phyloP scores from a whole-genome alignment of 2,797 vertebrate species.

The Macropus fuliginosus region DNA sequence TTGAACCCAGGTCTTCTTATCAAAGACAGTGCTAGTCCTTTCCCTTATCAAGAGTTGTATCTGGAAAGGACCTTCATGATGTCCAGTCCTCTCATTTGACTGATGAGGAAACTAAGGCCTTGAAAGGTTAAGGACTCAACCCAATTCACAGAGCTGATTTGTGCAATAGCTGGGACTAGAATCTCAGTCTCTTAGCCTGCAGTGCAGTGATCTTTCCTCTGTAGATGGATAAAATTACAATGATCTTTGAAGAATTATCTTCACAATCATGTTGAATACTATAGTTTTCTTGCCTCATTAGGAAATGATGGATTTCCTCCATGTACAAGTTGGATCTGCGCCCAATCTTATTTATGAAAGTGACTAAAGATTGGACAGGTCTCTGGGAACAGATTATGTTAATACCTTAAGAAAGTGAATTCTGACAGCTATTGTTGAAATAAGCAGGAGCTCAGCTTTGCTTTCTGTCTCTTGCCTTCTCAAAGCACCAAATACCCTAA shows the following conservation, averaged over 20 bases:
- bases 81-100: not conserved
- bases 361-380: not conserved
- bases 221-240: not conserved
- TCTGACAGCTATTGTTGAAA: not conserved
- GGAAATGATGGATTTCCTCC: not conserved
- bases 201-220: not conserved
- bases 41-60: not conserved
- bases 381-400: constrained; percentile 5
- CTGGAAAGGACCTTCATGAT: not conserved
- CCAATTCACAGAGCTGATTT: constrained; percentile 1
- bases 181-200: not conserved
- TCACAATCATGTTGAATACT: not conserved
- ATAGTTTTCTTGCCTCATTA: not conserved
- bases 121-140: not conserved
- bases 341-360: not conserved
- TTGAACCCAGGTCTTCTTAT: not conserved
- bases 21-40: not conserved
- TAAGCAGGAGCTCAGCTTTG: not conserved
- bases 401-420: not conserved
- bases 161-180: constrained; percentile 8
- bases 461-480: not conserved
- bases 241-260: constrained; percentile 14
- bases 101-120: not conserved
- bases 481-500: not conserved
- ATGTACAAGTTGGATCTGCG: not conserved